These are phyloP conservation scores for Scylla paramamosain DNA, from an alignment of 1,140 invertebrate genomes.

Conservation along the genomic window DNA sequence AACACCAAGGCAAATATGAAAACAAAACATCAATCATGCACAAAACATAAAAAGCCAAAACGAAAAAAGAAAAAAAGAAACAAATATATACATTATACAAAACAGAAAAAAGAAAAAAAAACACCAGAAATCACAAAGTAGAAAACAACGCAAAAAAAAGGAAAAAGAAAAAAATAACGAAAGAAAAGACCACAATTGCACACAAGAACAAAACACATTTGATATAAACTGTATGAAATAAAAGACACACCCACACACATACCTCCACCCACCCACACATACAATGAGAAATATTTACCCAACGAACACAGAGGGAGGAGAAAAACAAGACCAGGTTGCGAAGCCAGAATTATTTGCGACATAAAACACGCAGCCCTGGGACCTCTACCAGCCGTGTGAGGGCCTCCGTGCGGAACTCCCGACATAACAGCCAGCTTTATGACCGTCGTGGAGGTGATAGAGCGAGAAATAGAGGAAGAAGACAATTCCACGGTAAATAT, in stretches of 20 bases:
- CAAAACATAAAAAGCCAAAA: too few relatives aligned
- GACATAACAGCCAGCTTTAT: background rate
- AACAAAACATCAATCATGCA: too few relatives aligned
- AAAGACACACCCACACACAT: background rate
- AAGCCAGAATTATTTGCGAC: background rate
- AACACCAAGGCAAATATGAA: too few relatives aligned
- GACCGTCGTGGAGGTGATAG: background rate
- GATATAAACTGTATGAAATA: background rate
- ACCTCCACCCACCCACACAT: background rate
- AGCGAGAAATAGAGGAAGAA: background rate
- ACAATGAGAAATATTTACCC: background rate
- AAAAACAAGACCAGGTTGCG: background rate
- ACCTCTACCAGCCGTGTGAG: background rate
- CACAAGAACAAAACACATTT: background rate
- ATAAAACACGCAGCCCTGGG: background rate
- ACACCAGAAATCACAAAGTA: too few relatives aligned
- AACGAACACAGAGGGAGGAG: background rate
- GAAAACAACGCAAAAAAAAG: too few relatives aligned
- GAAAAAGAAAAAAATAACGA: too few relatives aligned
- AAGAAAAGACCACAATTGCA: background rate
- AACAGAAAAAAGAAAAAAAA: too few relatives aligned
- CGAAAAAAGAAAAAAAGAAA: too few relatives aligned
- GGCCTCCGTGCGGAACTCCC: background rate
- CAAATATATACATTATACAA: too few relatives aligned
- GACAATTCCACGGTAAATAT: slow-evolving; percentile 23